phyloP scores from a whole-genome alignment of 2,888 invertebrate species.

The Anodontia alba region DNA sequence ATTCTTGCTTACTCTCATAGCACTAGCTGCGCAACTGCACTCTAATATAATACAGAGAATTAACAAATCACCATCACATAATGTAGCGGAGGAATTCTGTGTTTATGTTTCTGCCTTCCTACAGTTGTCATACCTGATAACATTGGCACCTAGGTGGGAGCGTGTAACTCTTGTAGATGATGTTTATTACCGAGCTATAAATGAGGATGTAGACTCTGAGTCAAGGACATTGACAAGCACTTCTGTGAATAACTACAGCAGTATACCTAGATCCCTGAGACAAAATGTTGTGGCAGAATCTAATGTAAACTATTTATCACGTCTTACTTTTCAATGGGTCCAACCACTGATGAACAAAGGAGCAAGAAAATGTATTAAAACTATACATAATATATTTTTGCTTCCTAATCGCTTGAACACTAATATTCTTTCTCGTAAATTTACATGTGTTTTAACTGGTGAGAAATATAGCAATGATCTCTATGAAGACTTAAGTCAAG shows the following conservation, averaged over 20 bases:
- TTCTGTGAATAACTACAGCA: constrained; percentile 52
- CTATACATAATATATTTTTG: constrained; percentile 83
- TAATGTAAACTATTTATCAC: constrained; percentile 89
- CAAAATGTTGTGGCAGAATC: constrained; percentile 87
- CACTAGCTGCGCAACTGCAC: constrained; percentile 90
- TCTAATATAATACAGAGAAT: constrained; percentile 86
- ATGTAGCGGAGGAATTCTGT: constrained; percentile 72
- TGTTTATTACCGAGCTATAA: constrained; percentile 57
- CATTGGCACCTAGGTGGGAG: constrained; percentile 88
- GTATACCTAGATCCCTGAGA: constrained; percentile 31
- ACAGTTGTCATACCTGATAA: constrained; percentile 90
- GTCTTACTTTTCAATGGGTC: constrained; percentile 95
- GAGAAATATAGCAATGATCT: constrained; percentile 25
- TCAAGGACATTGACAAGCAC: constrained; percentile 65
- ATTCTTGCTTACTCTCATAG: constrained; percentile 89
- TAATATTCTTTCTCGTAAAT: constrained; percentile 68
- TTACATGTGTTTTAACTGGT: constrained; percentile 61
- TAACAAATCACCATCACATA: constrained; percentile 55
- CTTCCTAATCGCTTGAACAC: constrained; percentile 80
- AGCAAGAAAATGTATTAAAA: constrained; percentile 86
- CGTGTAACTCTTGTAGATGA: constrained; percentile 59
- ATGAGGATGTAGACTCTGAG: constrained; percentile 66
- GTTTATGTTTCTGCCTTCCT: constrained; percentile 83
- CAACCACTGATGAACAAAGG: constrained; percentile 89
- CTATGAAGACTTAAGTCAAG: background rate